Evolutionary conservation across 2,888 invertebrate species (phyloP).

Genomic region (Molanna angustata): DNA sequence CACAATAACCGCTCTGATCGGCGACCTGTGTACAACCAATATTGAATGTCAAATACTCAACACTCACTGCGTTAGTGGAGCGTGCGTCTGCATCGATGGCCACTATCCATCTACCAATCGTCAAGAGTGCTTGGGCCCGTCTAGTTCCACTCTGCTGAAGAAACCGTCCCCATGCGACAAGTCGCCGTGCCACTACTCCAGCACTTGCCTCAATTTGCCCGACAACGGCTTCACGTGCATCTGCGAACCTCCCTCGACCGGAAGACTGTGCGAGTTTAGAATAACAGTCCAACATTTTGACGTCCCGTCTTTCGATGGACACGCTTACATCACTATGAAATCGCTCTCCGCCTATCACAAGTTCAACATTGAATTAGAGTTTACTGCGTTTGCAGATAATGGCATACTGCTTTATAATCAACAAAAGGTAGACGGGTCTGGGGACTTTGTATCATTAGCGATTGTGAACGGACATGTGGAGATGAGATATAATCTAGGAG

Average conservation of each 20-base stretch:
- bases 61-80: conserved; percentile 62
- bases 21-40: conserved; percentile 72
- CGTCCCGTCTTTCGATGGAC: conserved; percentile 80
- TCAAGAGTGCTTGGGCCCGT: conserved; percentile 59
- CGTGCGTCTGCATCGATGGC: conserved; percentile 62
- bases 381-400: conserved; percentile 77
- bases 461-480: conserved; percentile 79
- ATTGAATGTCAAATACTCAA: conserved; percentile 63
- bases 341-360: conserved; percentile 80
- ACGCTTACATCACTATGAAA: conserved; percentile 73
- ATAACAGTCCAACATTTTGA: conserved; percentile 60
- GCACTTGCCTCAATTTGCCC: conserved; percentile 60
- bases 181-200: conserved; percentile 63
- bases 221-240: conserved; percentile 65
- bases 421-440: conserved; percentile 77
- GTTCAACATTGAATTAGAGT: conserved; percentile 82
- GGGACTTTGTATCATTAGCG: conserved; percentile 83
- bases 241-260: conserved; percentile 68
- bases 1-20: conserved; percentile 66
- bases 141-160: conserved; percentile 42
- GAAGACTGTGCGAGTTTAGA: conserved; percentile 68
- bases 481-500: conserved; percentile 82
- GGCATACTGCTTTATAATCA: conserved; percentile 85
- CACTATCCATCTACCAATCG: conserved; percentile 62
- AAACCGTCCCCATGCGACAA: conserved; percentile 57